Percentiles rank a stretch among this genome's conserved stretches.
These are phyloP conservation scores for Hycleus cichorii DNA, from an alignment of 1,140 invertebrate genomes.

Conservation along the genomic window DNA sequence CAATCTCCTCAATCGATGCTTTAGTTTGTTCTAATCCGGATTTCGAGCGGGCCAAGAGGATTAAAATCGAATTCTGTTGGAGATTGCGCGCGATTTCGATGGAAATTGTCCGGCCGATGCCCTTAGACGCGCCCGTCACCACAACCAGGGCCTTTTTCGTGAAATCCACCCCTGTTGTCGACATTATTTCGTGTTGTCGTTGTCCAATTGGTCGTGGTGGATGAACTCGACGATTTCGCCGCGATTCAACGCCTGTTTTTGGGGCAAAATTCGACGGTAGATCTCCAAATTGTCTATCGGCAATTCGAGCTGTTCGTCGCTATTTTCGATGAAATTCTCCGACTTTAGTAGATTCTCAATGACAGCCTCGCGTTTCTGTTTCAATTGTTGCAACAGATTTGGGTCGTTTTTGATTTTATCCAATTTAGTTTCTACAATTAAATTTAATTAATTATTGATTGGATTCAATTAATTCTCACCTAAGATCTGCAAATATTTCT, in stretches of 20 bases:
- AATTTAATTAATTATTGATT: neutral
- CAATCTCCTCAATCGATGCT: slow-evolving; percentile 44
- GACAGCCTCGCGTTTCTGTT: slow-evolving; percentile 43
- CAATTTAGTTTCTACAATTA: slow-evolving; percentile 43
- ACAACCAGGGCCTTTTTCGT: slow-evolving; percentile 48
- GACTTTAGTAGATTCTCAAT: slow-evolving; percentile 40
- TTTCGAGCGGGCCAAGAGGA: slow-evolving; percentile 69
- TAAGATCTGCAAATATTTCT: slow-evolving; percentile 39
- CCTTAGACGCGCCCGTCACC: slow-evolving; percentile 81
- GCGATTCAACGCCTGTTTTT: slow-evolving; percentile 42
- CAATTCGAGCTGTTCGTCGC: slow-evolving; percentile 34
- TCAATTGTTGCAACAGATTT: slow-evolving; percentile 42
- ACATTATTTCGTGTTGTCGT: slow-evolving; percentile 2
- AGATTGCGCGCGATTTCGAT: slow-evolving; percentile 52
- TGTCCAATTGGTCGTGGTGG: slow-evolving; percentile 43
- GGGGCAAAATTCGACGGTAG: slow-evolving; percentile 41
- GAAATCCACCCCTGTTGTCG: slow-evolving; percentile 34
- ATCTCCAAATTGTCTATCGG: slow-evolving; percentile 39
- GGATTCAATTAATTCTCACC: slow-evolving; percentile 25
- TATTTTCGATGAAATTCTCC: neutral
- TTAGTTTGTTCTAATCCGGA: slow-evolving; percentile 58
- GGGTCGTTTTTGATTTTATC: slow-evolving; percentile 42
- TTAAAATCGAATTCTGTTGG: slow-evolving; percentile 50
- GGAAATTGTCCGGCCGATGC: slow-evolving; percentile 75
- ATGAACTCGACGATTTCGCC: slow-evolving; percentile 45